Base-by-base conservation (phyloP, 2,797 vertebrate genomes). In the Octomys mimax region DNA sequence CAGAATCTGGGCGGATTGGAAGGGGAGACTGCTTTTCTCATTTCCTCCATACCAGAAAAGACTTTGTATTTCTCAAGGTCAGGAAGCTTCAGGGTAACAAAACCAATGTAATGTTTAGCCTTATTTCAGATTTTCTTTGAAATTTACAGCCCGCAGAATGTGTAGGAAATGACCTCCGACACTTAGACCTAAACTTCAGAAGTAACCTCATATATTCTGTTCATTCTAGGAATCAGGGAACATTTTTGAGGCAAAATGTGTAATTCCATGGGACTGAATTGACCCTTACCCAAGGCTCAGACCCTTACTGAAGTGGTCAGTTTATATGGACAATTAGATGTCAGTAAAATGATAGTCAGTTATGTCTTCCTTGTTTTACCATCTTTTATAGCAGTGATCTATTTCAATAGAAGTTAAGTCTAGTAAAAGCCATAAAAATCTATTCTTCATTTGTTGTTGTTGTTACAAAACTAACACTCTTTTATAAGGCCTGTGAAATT, bases 111-210 rank as follows among this genome's bases (percentile, higher is more conserved):
- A 92, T 52, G 83, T 78, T 71, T 3, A 71, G 92, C 87, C 6
- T 5, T 59, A 77, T 77, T 36, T 87, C 54, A 5, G 0, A 59
- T 61, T 89, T 94, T 93, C 92, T 96, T 93, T 86, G 96, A 42
- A 96, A 54, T 70, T 97, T 92, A 57, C 61, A 92, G n/a, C 64
- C 33, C 6, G 42, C 5, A 8, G 59, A 89, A 61, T 19, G 18
- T 70, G 59, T 36, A 89, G 80, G 77, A 97, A 97, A 94, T 86
- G 92, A 96, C 46, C 71, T 61, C 84, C 95, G 92, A n/a, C 21
- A 81, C 84, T 79, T 71, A 0, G 64, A 42, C 68, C 80, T 77
- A 73, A 52, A 66, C 54, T 93, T 28, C 24, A 62, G 79, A 82
- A 5, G 64, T 3, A 14, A 73, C 54, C 1, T 0, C 77, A 7